Evolutionary conservation across 1,140 invertebrate species (phyloP).

Genomic region (Rhopalosiphum padi): DNA sequence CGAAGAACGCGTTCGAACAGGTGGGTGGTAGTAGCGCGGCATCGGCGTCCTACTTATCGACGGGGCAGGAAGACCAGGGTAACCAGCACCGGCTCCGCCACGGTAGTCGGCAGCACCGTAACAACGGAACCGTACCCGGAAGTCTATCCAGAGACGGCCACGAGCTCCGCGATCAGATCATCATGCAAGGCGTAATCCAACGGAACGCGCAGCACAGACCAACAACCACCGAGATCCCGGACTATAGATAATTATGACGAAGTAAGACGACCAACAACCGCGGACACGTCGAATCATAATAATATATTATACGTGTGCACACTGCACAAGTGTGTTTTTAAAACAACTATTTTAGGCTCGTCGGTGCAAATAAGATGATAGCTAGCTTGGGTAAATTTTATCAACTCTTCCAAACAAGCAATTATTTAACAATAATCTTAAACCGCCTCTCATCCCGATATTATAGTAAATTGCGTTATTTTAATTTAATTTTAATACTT

Average conservation of each 20-base stretch:
- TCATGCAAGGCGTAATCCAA: neutral
- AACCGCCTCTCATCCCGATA: neutral
- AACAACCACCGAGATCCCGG: neutral
- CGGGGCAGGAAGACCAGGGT: neutral
- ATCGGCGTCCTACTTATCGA: neutral
- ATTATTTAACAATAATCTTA: neutral
- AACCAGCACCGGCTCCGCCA: constrained; percentile 12
- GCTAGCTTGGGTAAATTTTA: neutral
- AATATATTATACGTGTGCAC: neutral
- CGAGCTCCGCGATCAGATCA: constrained; percentile 30
- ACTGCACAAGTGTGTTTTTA: neutral
- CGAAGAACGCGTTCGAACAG: constrained; percentile 53
- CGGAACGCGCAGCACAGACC: neutral
- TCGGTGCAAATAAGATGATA: neutral
- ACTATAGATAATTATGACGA: neutral
- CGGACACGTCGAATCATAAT: neutral
- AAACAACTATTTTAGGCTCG: neutral
- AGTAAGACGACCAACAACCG: neutral
- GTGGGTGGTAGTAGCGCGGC: neutral
- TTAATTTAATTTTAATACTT: neutral
- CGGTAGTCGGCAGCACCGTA: neutral
- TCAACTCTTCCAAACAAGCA: neutral
- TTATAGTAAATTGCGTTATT: neutral
- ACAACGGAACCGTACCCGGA: neutral
- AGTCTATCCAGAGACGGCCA: neutral